Conservation (phyloP, 1,140 invertebrate species). For the Drosophila lowei region DNA sequence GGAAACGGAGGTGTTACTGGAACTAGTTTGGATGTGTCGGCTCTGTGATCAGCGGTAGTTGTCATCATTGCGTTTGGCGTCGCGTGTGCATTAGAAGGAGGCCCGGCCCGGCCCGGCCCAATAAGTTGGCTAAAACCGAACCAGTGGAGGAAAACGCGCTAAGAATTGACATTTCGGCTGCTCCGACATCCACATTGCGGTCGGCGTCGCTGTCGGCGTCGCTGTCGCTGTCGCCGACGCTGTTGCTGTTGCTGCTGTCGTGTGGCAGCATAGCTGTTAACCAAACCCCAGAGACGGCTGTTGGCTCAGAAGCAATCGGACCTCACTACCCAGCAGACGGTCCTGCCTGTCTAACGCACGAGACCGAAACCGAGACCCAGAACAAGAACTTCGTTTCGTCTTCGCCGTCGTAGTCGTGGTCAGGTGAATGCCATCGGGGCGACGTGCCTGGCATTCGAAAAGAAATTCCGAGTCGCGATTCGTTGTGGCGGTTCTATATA, state of each 20-base stretch:
- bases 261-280: slow-evolving; percentile 65
- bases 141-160: slow-evolving; percentile 49
- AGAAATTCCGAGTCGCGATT: slow-evolving; percentile 50
- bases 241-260: slow-evolving; percentile 13
- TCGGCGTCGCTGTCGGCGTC: slow-evolving; percentile 24
- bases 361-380: slow-evolving; percentile 26
- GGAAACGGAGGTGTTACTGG: slow-evolving; percentile 43
- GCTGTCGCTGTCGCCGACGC: slow-evolving; percentile 11
- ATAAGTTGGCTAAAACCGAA: slow-evolving; percentile 54
- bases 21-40: slow-evolving; percentile 64
- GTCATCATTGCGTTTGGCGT: slow-evolving; percentile 28
- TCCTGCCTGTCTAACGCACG: slow-evolving; percentile 64
- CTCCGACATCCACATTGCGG: slow-evolving; percentile 30
- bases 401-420: slow-evolving; percentile 39
- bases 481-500: slow-evolving; percentile 47
- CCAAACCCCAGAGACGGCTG: slow-evolving; percentile 58
- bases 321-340: slow-evolving; percentile 66
- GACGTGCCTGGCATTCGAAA: slow-evolving; percentile 71
- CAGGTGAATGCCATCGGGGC: slow-evolving; percentile 76
- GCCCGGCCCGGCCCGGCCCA: slow-evolving; percentile 13
- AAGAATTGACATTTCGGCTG: slow-evolving; percentile 69
- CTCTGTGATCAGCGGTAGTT: slow-evolving; percentile 25
- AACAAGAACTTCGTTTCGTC: slow-evolving; percentile 5
- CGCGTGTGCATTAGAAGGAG: slow-evolving; percentile 54
- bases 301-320: slow-evolving; percentile 76